A percentile compares a stretch with the other conserved stretches of the same genome.
Conservation (phyloP, 2,888 invertebrate species). For the Sisyra terminalis region DNA sequence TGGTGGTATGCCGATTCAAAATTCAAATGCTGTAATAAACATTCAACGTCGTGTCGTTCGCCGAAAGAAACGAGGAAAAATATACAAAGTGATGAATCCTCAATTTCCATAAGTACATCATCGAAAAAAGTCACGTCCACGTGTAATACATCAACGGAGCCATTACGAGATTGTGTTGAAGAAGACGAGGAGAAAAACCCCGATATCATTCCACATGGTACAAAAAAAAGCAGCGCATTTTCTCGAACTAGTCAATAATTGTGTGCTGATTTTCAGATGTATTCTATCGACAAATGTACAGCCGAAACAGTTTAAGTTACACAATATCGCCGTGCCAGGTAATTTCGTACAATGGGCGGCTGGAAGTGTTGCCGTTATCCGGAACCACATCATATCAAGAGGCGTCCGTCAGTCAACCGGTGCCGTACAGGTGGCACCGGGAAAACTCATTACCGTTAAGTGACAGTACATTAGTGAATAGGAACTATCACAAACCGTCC, state of each 20-base stretch:
- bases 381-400: conserved; percentile 1
- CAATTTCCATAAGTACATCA: background rate
- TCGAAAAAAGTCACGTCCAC: background rate
- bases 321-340: conserved; percentile 8
- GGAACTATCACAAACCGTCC: background rate
- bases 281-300: conserved; percentile 7
- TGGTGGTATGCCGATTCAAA: conserved; percentile 7
- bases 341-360: conserved; percentile 4
- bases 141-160: conserved; percentile 1
- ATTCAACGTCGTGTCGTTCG: background rate
- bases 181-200: conserved; percentile 9
- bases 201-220: conserved; percentile 8
- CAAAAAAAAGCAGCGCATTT: background rate
- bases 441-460: conserved; percentile 3
- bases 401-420: background rate
- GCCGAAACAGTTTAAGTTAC: conserved; percentile 5
- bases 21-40: background rate
- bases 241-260: background rate
- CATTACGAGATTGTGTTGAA: conserved; percentile 3
- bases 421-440: background rate
- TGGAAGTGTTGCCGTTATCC: conserved; percentile 6
- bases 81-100: background rate
- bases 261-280: conserved; percentile 1
- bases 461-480: background rate
- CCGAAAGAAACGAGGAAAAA: background rate